Evolutionary conservation across 2,888 invertebrate species (phyloP).

Genomic region (Cataglyphis altisquamis): DNA sequence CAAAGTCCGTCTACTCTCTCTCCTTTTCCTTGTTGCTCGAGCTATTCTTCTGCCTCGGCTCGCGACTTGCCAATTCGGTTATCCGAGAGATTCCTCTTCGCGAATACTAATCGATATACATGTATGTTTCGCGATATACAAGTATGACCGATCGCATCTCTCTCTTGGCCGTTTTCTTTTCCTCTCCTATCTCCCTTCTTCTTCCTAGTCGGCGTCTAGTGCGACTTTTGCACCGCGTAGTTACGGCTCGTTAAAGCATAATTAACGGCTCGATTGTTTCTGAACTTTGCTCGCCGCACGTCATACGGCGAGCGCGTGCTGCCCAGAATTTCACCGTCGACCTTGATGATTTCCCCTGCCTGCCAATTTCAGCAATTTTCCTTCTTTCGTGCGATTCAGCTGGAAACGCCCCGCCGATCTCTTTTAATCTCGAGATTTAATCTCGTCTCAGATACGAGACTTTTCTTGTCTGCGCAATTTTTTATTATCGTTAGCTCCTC

Average conservation of each 20-base stretch:
- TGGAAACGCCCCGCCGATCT: background rate
- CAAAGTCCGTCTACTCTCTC: constrained; percentile 37
- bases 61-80: constrained; percentile 28
- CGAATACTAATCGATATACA: constrained; percentile 1
- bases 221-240: constrained; percentile 38
- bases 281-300: constrained; percentile 45
- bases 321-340: constrained; percentile 11
- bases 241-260: constrained; percentile 44
- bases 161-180: background rate
- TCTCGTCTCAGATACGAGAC: background rate
- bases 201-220: background rate
- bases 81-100: constrained; percentile 20
- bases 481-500: constrained; percentile 21
- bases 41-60: constrained; percentile 14
- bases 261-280: constrained; percentile 44
- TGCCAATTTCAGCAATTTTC: background rate
- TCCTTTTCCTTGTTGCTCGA: background rate
- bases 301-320: constrained; percentile 38
- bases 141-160: background rate
- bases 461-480: background rate
- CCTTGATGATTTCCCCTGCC: constrained; percentile 10
- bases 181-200: background rate
- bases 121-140: background rate
- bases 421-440: background rate
- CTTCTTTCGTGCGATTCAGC: background rate